Percentiles rank a stretch among this genome's conserved stretches.
Evolutionary conservation across 1,140 invertebrate species (phyloP).

Genomic region (Drosophila jambulina): DNA sequence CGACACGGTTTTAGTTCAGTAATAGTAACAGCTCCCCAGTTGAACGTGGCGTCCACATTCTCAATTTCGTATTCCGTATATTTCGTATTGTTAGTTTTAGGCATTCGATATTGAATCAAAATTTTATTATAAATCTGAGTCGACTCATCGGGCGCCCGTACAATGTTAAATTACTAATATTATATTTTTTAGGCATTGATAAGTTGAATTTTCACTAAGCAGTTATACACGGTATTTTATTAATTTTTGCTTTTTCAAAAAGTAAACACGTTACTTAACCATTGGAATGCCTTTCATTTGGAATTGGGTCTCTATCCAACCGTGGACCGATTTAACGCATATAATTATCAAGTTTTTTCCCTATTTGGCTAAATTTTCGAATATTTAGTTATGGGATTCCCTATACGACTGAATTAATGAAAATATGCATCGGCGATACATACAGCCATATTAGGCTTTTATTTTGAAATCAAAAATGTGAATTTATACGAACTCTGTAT

Average conservation of each 20-base stretch:
- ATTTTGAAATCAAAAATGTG: too few species aligned
- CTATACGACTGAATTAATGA: too few species aligned
- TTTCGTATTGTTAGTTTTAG: slow-evolving; percentile 56
- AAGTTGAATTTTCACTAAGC: slow-evolving; percentile 48
- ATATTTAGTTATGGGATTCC: too few species aligned
- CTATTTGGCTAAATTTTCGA: too few species aligned
- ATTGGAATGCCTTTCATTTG: background rate
- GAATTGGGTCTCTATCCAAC: background rate
- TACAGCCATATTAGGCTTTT: too few species aligned
- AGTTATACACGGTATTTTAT: slow-evolving; percentile 40
- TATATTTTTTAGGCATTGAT: slow-evolving; percentile 40
- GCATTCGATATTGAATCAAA: slow-evolving; percentile 16
- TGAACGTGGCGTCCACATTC: background rate
- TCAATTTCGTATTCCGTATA: slow-evolving; percentile 43
- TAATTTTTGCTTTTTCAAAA: slow-evolving; percentile 57
- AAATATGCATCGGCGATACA: too few species aligned
- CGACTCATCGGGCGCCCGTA: slow-evolving; percentile 6
- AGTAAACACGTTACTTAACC: slow-evolving; percentile 44
- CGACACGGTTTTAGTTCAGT: slow-evolving; percentile 90
- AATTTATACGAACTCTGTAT: too few species aligned
- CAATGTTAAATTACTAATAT: slow-evolving; percentile 57
- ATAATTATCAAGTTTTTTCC: background rate
- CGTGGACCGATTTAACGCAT: background rate
- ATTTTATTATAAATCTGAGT: slow-evolving; percentile 21
- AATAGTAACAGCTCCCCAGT: slow-evolving; percentile 9